Conservation (phyloP, 2,797 vertebrate species). For the Neopelma chrysocephalum region DNA sequence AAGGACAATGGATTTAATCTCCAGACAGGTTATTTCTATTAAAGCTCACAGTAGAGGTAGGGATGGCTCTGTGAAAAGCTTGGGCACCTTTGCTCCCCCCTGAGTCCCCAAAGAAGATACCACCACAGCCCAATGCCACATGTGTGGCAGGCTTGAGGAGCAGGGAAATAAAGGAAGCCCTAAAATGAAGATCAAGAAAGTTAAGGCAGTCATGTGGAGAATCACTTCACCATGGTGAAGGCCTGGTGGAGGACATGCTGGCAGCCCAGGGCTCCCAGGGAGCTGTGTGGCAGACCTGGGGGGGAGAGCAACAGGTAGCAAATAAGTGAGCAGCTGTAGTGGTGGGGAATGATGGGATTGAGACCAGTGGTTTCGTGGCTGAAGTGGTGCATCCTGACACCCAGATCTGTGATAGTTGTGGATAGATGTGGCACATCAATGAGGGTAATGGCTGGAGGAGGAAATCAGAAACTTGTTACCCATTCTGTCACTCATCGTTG, state of each 20-base stretch:
- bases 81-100: background rate
- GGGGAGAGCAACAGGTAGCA: background rate
- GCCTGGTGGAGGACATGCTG: background rate
- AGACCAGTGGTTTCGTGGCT: background rate
- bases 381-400: background rate
- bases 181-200: background rate
- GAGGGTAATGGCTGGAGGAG: background rate
- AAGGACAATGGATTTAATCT: background rate
- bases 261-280: background rate
- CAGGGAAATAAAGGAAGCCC: background rate
- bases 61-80: background rate
- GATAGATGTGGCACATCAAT: background rate
- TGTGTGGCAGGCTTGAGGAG: fast-evolving
- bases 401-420: background rate
- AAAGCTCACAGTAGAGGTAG: background rate
- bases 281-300: background rate
- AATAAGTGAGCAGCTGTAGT: background rate
- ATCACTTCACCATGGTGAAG: fast-evolving
- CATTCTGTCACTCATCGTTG: background rate
- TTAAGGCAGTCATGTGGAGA: background rate
- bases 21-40: background rate
- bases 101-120: background rate
- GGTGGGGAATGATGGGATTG: background rate
- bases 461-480: background rate
- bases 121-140: background rate